These are phyloP conservation scores for Acrocyrtus sp. DNA, from an alignment of 2,888 invertebrate genomes.

Conservation along the genomic window DNA sequence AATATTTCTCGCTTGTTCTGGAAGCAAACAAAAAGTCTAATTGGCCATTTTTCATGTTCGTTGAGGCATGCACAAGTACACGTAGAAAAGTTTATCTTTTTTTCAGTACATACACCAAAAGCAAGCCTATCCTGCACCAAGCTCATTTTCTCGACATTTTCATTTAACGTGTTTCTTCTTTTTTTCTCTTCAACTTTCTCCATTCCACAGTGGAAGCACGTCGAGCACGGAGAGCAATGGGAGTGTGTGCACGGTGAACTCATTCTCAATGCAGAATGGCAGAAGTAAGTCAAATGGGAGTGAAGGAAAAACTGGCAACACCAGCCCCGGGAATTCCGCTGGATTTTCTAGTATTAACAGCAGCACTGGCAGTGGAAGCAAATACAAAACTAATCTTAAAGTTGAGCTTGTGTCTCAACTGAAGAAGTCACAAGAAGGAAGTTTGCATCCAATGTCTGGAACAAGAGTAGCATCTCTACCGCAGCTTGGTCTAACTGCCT, in stretches of 20 bases:
- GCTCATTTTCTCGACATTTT: constrained; percentile 5
- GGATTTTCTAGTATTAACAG: too few relatives aligned
- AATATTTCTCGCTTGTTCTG: constrained; percentile 26
- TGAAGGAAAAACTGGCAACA: constrained; percentile 19
- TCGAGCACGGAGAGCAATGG: constrained; percentile 54
- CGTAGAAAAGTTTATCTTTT: too few relatives aligned
- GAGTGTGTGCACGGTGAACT: constrained; percentile 57
- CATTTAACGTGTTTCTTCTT: constrained; percentile 12
- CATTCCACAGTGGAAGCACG: constrained; percentile 50
- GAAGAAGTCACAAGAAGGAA: constrained; percentile 40
- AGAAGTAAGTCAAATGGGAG: constrained; percentile 27
- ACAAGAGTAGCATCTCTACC: too few relatives aligned
- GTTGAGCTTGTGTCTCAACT: constrained; percentile 43
- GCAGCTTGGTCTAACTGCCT: too few relatives aligned
- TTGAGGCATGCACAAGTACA: neutral
- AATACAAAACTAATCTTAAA: constrained; percentile 47
- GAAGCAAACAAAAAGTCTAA: constrained; percentile 27
- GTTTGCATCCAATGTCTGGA: constrained; percentile 25
- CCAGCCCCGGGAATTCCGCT: constrained; percentile 4
- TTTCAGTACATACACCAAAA: neutral
- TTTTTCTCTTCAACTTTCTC: constrained; percentile 18
- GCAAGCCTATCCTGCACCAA: neutral
- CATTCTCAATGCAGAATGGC: constrained; percentile 38
- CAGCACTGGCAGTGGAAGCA: constrained; percentile 16
- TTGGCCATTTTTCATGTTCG: constrained; percentile 33